Base-by-base conservation (phyloP, 1,140 invertebrate species). In the Eupeodes corollae region DNA sequence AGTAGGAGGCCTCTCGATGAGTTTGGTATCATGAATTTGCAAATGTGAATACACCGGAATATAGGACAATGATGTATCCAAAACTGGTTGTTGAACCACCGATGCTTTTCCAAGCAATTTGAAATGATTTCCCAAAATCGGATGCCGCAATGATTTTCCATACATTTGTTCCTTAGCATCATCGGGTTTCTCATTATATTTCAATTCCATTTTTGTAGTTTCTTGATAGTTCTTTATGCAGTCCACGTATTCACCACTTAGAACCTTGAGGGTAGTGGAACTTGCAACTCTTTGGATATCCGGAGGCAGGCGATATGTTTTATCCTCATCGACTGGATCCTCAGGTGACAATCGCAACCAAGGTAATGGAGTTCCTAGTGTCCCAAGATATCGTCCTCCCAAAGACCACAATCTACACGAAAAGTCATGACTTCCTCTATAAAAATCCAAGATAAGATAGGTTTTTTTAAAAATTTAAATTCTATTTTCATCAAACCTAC, bases 331-430 rank as follows among this genome's bases (percentile, higher is more conserved):
- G 6, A 59, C 58, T 10, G 70, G 56, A 35, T 69, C 54, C 32
- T 71, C 68, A 1, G 77, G 71, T 35, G 70, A 56, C 6, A 79
- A 60, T 31, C 71, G 62, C 3, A 58, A 51, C 77, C 79, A 83
- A 2, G 74, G 69, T 54, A 75, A 69, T 48, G 76, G 76, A 26
- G 79, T 79, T 33, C 82, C 83, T 47, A 84, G 63, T 11, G 81
- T 84, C 37, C 78, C 77, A 35, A 85, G 59, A 61, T 84, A 85
- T 54, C 77, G 72, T 9, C 83, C 82, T 26, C 73, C 71, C 14
- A 83, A 61, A 13, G 75, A 78, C 83, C 82, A 86, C 53, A 84
- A 67, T 46, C 82, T 70, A 44, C 81, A 79, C 34, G 79, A 79
- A 57, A 75, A 79, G 68, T 87, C 85, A 48, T 74, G 71, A 53